Conservation (phyloP, 2,113 vertebrate genomes). For the Collichthys lucidus region DNA sequence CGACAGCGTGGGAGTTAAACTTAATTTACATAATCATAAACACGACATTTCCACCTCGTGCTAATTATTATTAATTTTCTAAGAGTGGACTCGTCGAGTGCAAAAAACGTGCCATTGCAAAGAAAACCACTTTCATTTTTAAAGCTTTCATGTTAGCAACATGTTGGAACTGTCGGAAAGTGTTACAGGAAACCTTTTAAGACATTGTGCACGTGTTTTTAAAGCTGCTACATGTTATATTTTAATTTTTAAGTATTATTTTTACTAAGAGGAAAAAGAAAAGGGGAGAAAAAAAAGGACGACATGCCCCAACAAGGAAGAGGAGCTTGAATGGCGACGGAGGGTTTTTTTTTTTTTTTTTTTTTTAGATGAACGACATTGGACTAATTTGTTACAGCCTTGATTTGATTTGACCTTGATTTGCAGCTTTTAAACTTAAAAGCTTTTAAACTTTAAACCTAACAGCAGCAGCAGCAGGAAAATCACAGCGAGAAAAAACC, state of each 20-base stretch:
- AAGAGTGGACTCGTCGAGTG: conserved; percentile 28
- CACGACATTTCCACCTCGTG: conserved; percentile 42
- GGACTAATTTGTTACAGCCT: conserved; percentile 50
- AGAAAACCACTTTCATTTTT: conserved; percentile 63
- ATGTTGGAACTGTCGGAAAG: conserved; percentile 85
- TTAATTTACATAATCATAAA: conserved; percentile 86
- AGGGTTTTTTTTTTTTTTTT: conserved; percentile 37
- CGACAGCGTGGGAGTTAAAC: conserved; percentile 55
- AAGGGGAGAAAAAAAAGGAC: background rate
- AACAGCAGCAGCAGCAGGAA: background rate
- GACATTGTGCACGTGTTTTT: conserved; percentile 66
- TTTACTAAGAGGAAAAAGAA: conserved; percentile 39
- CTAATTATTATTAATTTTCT: conserved; percentile 89
- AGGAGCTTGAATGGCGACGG: conserved; percentile 61
- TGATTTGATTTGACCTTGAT: conserved; percentile 18
- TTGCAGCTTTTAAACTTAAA: conserved; percentile 6
- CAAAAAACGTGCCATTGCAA: conserved; percentile 40
- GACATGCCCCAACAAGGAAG: conserved; percentile 81
- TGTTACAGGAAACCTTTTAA: conserved; percentile 46
- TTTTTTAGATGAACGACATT: conserved; percentile 61
- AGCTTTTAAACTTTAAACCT: background rate
- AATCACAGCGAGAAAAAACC: background rate
- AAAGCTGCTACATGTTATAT: conserved; percentile 27
- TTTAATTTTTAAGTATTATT: conserved; percentile 82
- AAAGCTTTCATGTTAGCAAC: background rate